Conservation (phyloP, 2,113 vertebrate genomes). For the Galemys pyrenaicus region DNA sequence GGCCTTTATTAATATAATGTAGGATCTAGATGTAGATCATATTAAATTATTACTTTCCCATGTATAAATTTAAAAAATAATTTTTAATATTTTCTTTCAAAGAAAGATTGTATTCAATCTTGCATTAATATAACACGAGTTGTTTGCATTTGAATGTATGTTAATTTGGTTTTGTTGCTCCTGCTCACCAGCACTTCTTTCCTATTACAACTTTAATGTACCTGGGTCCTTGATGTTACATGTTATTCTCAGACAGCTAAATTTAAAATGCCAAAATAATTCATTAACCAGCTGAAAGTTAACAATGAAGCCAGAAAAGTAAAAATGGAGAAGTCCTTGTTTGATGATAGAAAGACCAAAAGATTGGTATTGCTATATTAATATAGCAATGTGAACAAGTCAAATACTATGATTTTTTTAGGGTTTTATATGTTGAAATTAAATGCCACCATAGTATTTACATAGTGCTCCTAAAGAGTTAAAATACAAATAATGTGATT, state of each 20-base stretch:
- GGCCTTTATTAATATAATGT: not conserved
- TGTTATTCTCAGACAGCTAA: not conserved
- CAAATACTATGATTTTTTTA: not conserved
- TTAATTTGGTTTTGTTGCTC: not conserved
- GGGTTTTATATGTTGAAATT: too few species aligned
- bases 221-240: not conserved
- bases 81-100: constrained; percentile 15
- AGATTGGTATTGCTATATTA: not conserved
- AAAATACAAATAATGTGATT: too few species aligned
- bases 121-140: not conserved
- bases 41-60: not conserved
- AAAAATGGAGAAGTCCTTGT: not conserved
- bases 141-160: not conserved
- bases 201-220: not conserved
- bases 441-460: too few species aligned
- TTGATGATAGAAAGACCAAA: too few species aligned
- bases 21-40: not conserved
- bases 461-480: too few species aligned
- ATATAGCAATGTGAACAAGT: not conserved
- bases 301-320: not conserved
- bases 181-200: not conserved
- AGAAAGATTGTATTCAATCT: not conserved
- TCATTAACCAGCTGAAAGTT: not conserved
- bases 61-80: not conserved
- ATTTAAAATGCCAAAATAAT: not conserved